phyloP scores from a whole-genome alignment of 2,888 invertebrate genomes.

The Drosophila rellima region DNA sequence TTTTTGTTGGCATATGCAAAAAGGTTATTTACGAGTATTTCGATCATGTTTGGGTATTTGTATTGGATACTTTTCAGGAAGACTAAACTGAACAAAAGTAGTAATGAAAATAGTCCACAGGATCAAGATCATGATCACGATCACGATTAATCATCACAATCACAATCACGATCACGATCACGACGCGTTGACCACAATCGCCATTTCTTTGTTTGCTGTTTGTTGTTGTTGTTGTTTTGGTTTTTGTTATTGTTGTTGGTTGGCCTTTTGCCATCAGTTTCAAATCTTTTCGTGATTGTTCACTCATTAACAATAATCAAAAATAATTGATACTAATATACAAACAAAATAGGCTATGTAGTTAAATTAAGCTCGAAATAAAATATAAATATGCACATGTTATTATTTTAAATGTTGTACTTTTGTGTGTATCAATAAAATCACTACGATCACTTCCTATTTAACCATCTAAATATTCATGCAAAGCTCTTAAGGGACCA shows the following conservation, averaged over 20 bases:
- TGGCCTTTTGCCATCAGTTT: conserved; percentile 29
- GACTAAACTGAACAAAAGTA: conserved; percentile 79
- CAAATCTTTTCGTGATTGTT: conserved; percentile 47
- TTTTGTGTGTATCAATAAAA: conserved; percentile 27
- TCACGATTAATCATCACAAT: conserved; percentile 47
- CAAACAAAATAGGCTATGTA: conserved; percentile 28
- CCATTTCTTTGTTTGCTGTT: conserved; percentile 37
- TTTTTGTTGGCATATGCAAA: conserved; percentile 41
- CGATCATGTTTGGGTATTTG: conserved; percentile 36
- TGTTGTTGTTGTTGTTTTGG: conserved; percentile 10
- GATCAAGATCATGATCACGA: conserved; percentile 59
- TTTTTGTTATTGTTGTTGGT: conserved; percentile 18
- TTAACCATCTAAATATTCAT: conserved; percentile 18
- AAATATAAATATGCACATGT: conserved; percentile 58
- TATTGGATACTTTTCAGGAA: conserved; percentile 44
- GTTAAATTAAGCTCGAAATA: conserved; percentile 41
- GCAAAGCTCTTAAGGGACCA: conserved; percentile 22
- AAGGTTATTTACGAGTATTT: conserved; percentile 43
- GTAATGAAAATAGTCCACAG: conserved; percentile 77
- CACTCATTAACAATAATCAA: conserved; percentile 65
- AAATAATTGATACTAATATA: conserved; percentile 59
- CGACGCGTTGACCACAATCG: conserved; percentile 52
- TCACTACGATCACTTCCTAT: conserved; percentile 35
- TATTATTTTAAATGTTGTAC: conserved; percentile 36
- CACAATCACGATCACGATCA: conserved; percentile 40